Base-by-base conservation (phyloP, 1,140 invertebrate species). In the Leptestheria dahalacensis region DNA sequence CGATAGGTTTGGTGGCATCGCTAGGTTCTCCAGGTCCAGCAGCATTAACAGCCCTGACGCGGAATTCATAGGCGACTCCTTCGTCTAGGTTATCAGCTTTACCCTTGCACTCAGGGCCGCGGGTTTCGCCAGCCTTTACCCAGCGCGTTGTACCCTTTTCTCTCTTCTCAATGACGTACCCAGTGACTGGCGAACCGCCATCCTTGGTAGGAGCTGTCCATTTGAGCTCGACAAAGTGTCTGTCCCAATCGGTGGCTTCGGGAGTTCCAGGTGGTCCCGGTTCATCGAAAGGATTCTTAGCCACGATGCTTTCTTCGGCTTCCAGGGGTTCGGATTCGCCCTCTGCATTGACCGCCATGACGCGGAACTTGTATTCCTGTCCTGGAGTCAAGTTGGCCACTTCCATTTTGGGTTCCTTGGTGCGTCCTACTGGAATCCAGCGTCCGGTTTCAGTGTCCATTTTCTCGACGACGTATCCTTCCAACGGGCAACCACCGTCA, bases 221-320 rank as follows among this genome's bases (percentile, higher is more conserved):
- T 75, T 85, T 84, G 60, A 96, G 78, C 67, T 95, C 91, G 61
- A 95, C 88, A 68, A 86, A 85, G 74, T 95, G 88, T 68, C 90
- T 92, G 71, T 96, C 92, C 91, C 91, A 96, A 70, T 96, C 92
- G 33, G 84, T 81, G 11, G 88, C 78, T 70, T 94, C 88, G 21
- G 91, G 91, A 61, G 83, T 82, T 48, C 88, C 88, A 61, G 91
- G 90, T 65, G 89, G 82, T 60, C 89, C 91, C 65, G 92, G 91
- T 70, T 91, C 87, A 73, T 95, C 91, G 71, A 91, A 99, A 66
- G 93, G 93, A 88, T 98, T 96, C 74, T 97, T 97, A 21, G 95
- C 95, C 64, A 96, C 79, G 61, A 96, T 91, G 18, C 86, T 82
- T 63, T 90, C 81, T 49, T 90, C 84, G 3, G 90, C 89, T 64